Percentiles rank a stretch among this genome's conserved stretches.
Evolutionary conservation across 2,888 invertebrate genomes (phyloP).

Genomic region (Lamellibrachia satsuma): DNA sequence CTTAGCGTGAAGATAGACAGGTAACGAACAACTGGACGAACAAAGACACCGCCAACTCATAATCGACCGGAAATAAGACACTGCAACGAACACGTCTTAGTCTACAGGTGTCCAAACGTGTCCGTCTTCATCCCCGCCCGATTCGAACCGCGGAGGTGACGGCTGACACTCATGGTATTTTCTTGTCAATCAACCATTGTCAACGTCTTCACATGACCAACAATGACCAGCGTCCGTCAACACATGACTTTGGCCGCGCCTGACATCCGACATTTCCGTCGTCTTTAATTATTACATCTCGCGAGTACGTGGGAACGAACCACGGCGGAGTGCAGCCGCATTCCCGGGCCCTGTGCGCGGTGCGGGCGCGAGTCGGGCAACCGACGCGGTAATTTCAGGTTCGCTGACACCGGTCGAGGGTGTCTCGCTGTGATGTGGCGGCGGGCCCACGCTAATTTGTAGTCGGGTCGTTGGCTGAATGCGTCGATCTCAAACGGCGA

Average conservation of each 20-base stretch:
- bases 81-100: neutral
- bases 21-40: neutral
- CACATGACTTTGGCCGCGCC: neutral
- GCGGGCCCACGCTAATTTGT: neutral
- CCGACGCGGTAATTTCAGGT: neutral
- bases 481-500: neutral
- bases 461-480: neutral
- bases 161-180: neutral
- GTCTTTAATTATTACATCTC: slow-evolving; percentile 17
- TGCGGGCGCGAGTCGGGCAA: neutral
- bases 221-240: neutral
- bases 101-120: neutral
- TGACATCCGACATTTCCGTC: neutral
- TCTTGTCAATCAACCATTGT: neutral
- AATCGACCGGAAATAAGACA: neutral
- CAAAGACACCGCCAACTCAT: neutral
- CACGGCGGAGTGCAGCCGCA: neutral
- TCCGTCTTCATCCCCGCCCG: neutral
- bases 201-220: neutral
- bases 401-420: neutral
- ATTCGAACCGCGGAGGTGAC: neutral
- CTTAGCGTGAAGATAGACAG: neutral
- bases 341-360: neutral
- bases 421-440: neutral
- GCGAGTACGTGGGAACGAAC: neutral